Conservation (phyloP, 2,888 invertebrate species). For the Nasonia oneida region DNA sequence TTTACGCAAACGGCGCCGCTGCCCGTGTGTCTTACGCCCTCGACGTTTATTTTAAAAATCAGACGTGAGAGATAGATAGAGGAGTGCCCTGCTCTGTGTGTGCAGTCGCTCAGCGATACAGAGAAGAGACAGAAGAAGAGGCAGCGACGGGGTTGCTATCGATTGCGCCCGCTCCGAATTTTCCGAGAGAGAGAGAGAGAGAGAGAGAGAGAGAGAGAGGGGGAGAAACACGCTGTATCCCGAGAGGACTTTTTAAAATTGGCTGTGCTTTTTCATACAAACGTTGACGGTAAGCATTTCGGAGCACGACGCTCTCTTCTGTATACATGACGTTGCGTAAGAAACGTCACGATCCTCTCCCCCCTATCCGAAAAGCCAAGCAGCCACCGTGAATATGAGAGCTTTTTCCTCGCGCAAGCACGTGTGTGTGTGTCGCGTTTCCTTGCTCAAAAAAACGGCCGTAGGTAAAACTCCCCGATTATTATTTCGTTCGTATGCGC, state of each 20-base stretch:
- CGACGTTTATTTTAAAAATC: neutral
- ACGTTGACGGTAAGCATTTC: neutral
- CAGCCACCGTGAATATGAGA: neutral
- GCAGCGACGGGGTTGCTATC: neutral
- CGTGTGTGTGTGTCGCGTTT: neutral
- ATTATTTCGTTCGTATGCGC: neutral
- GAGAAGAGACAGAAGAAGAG: neutral
- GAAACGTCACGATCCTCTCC: neutral
- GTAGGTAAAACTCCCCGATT: neutral
- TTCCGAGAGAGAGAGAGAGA: neutral
- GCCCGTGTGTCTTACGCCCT: neutral
- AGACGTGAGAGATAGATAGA: neutral
- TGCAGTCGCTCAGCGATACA: neutral
- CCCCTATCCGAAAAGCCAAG: no score
- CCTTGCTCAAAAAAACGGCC: neutral
- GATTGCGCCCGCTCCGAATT: neutral
- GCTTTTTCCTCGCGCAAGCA: neutral
- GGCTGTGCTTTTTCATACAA: slow-evolving; percentile 47
- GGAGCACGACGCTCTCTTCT: neutral
- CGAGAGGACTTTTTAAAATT: slow-evolving; percentile 46
- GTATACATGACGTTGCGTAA: neutral
- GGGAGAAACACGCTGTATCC: slow-evolving; percentile 53
- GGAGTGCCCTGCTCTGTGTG: neutral
- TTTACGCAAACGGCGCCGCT: neutral
- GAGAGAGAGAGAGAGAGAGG: slow-evolving; percentile 28